Base-by-base conservation (phyloP, 2,113 vertebrate genomes). In the Upupa epops region DNA sequence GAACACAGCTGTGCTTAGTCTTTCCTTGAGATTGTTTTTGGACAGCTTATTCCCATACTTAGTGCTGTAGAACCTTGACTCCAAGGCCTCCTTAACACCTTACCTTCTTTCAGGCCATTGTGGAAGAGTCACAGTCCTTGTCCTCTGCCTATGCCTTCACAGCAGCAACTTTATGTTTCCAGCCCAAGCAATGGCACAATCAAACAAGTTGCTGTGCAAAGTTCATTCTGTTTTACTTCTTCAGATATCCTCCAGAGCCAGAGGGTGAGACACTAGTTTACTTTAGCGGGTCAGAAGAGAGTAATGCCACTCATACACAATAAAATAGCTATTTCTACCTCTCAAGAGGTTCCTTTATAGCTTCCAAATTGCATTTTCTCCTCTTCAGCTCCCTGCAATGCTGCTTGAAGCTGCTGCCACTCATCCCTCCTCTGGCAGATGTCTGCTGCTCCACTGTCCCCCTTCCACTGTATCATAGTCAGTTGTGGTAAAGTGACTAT, bases 221-320 rank as follows among this genome's bases (percentile, higher is more conserved):
- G 49, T 52, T 42, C 1, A 3, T 40, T 86, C 18, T 78, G 26
- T 40, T 68, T 71, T 28, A 16, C 14, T 28, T 28, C 22, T 54
- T 49, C 0, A 0, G 20, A 11, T 5, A 17, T 1, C 16, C 37
- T 52, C 18, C 48, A 34, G 55, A 18, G 46, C 21, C 34, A 18
- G 26, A 31, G 64, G 26, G 2, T 55, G 21, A 6, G 29, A 51
- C 31, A 14, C 26, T 19, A 29, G 7, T 40, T 32, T 94, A 36
- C 46, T 40, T 73, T 71, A 66, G 72, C 55, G 88, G 46, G 36
- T 79, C 3, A 0, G 68, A 22, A 31, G 2, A 51, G 6, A 71
- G 22, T 45, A 37, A 34, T 5, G 10, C 13, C 59, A 83, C 24
- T 8, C 9, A 11, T 0, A 0, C 0, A 3, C 25, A 58, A 75